phyloP scores from a whole-genome alignment of 2,888 invertebrate species.

The Cordylochernes scorpioides region DNA sequence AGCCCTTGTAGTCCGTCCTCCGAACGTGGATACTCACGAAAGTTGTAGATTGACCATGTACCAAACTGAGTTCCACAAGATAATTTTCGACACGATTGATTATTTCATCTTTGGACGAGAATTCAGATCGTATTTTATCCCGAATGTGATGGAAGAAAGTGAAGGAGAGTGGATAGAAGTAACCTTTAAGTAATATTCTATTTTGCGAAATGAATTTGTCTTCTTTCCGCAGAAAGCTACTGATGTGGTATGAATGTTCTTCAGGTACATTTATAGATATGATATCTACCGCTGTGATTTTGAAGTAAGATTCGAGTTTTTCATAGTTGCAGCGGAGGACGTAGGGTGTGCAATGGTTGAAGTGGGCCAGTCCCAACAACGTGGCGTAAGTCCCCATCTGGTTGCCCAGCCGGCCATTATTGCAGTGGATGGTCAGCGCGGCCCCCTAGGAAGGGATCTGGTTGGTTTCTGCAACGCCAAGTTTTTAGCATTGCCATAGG shows the following conservation, averaged over 20 bases:
- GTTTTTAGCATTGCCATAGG: no score
- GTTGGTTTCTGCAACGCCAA: no score
- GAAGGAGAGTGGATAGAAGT: background rate
- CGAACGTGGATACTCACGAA: conserved; percentile 31
- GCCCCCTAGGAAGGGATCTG: no score
- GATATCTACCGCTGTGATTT: conserved; percentile 1
- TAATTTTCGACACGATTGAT: background rate
- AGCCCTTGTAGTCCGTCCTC: conserved; percentile 30
- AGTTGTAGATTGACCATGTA: background rate
- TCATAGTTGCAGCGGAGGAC: conserved; percentile 2
- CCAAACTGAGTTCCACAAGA: background rate
- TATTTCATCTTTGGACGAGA: background rate
- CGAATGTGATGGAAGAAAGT: background rate
- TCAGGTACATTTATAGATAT: background rate
- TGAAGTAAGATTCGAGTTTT: conserved; percentile 5
- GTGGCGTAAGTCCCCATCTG: conserved; percentile 8
- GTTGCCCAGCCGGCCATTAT: conserved; percentile 8
- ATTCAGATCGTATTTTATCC: background rate
- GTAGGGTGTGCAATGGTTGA: conserved; percentile 2
- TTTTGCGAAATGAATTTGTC: background rate
- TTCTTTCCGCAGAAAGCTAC: background rate
- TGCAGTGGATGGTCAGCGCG: conserved; percentile 8
- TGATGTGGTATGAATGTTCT: background rate
- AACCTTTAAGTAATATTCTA: background rate
- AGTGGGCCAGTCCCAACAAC: conserved; percentile 3